Evolutionary conservation across 2,888 invertebrate species (phyloP), one percentile per base, ranked within the genome.

Genomic region (Melangyna quadrimaculata): DNA sequence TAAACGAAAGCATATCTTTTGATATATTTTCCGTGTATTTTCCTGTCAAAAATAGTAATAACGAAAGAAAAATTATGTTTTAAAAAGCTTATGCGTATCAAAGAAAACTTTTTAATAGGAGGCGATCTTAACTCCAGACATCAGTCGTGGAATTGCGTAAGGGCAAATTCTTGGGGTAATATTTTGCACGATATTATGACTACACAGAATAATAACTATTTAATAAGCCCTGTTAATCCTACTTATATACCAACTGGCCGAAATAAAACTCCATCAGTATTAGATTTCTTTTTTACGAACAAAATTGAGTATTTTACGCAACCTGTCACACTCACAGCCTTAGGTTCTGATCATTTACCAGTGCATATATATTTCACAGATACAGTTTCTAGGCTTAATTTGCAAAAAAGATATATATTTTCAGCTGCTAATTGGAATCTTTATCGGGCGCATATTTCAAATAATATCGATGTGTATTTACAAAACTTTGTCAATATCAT

Each of bases 101-200:
- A 35, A 35, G 0, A 35, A n/a, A n/a, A n/a, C n/a, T n/a, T n/a
- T n/a, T n/a, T n/a, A n/a, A n/a, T n/a, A n/a, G n/a, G n/a, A n/a
- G n/a, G n/a, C n/a, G n/a, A 61, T 43, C 27, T 61, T 9, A 43
- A 61, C n/a, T 61, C n/a, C 9, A 40, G 40, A 1, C 69, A 77
- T 45, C 57, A 37, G 17, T 35, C 32, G 8, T 77, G 75, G 67
- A 40, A 43, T 27, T 77, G 75, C 14, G 40, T 69, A 57, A 32
- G 75, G n/a, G 75, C 57, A n/a, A 69, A 75, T 29, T 19, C 53
- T 32, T 75, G 75, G 67, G 67, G 67, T 29, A 75, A 75, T 75
- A 75, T 75, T 37, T 37, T 75, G 3, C 65, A 75, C 17, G 29
- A 65, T 45, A 65, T 75, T 53, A 24, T 45, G n/a, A 35, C 63